These are phyloP conservation scores for Conopomorpha cramerella DNA, from an alignment of 1,140 invertebrate species.

Conservation along the genomic window DNA sequence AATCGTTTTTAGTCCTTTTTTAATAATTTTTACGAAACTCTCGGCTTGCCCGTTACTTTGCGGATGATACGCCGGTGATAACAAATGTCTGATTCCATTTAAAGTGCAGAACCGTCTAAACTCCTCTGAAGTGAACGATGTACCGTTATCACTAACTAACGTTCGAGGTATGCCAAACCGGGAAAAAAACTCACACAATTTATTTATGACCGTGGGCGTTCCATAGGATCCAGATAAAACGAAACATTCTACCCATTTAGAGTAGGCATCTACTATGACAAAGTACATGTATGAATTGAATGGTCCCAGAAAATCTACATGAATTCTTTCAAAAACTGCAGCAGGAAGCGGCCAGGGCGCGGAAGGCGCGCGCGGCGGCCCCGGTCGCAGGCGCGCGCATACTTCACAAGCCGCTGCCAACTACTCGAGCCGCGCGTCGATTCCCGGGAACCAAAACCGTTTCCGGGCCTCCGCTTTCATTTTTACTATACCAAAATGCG, in stretches of 20 bases:
- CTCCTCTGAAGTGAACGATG: conserved; percentile 2
- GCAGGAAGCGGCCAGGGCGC: conserved; percentile 12
- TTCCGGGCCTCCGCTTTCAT: conserved; percentile 38
- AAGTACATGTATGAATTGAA: conserved; percentile 17
- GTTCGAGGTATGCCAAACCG: background rate
- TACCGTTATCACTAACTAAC: conserved; percentile 3
- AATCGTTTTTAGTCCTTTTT: background rate
- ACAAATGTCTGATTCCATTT: background rate
- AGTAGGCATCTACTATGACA: conserved; percentile 17
- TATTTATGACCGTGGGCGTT: conserved; percentile 1
- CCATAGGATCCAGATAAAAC: background rate
- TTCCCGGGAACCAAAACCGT: conserved; percentile 41
- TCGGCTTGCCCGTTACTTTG: conserved; percentile 1
- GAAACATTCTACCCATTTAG: conserved; percentile 17
- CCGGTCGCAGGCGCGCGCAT: background rate
- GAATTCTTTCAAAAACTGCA: conserved; percentile 14
- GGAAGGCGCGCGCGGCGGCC: background rate
- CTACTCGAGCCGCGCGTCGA: conserved; percentile 37
- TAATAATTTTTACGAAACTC: conserved; percentile 1
- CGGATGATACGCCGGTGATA: background rate
- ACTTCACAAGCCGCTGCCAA: conserved; percentile 1
- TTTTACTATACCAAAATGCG: conserved; percentile 37
- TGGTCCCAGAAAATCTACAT: conserved; percentile 22
- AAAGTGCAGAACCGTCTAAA: background rate
- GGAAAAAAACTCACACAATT: conserved; percentile 1